Base-by-base conservation (phyloP, 1,140 invertebrate species). In the Drosophila nikananu region DNA sequence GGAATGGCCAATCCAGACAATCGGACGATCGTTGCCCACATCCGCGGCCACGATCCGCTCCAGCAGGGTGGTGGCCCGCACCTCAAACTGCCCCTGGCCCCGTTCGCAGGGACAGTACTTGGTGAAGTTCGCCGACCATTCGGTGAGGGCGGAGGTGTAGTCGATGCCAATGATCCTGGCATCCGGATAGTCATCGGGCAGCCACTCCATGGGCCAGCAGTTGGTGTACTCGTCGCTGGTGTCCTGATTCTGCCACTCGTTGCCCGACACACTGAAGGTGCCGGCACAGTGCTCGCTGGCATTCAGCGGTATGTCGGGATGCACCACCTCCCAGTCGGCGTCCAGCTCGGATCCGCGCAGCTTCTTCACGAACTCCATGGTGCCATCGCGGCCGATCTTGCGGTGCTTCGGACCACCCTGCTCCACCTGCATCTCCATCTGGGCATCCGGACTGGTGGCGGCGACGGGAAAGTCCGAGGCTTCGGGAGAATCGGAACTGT, bases 171-270 rank as follows among this genome's bases (percentile, higher is more conserved):
- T 80, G 25, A 93, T 92, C 48, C 92, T 62, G 10, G 91, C 79
- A 35, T 93, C 91, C 6, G 92, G 92, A 93, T 94, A 94, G 90
- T 97, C 96, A 59, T 94, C 82, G 2, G 96, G 94, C 71, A 97
- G 92, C 97, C 97, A 97, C 79, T 97, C 96, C 94, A 95, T 95
- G 7, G 96, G 96, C 96, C 96, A 97, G 91, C 96, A 97, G 63
- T 94, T 94, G 3, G 96, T 96, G 64, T 93, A 94, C 10, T 89
- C 77, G 21, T 93, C 86, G 49, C 58, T 61, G 9, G 54, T 37
- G 42, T 93, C 91, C 51, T 93, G 81, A 63, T 93, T 93, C 8
- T 44, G 70, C 92, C 92, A 93, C 54, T 92, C 91, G 21, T 77
- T 90, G 8, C 92, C 92, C 0, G 91, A 68, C 0, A 93, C 80